Percentiles rank a stretch among this genome's conserved stretches.
These are phyloP conservation scores for Drosophila jambulina DNA, from an alignment of 1,140 invertebrate species.

Conservation along the genomic window DNA sequence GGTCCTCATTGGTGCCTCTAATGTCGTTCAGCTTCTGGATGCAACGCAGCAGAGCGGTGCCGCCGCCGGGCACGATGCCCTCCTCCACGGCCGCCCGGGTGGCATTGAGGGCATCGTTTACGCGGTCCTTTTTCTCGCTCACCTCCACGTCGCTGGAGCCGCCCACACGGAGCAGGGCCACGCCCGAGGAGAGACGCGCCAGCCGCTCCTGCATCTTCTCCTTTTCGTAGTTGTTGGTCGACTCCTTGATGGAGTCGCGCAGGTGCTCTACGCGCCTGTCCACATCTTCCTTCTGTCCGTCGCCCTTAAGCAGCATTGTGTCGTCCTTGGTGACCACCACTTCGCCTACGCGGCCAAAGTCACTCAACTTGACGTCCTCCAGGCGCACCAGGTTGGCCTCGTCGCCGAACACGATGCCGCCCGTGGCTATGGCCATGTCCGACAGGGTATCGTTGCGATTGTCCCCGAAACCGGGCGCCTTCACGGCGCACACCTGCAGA, in stretches of 20 bases:
- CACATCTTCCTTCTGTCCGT: slow-evolving; percentile 94
- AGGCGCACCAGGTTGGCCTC: slow-evolving; percentile 98
- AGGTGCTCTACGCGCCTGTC: slow-evolving; percentile 95
- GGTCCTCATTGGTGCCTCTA: slow-evolving; percentile 92
- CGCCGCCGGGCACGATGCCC: slow-evolving; percentile 99
- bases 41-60: slow-evolving; percentile 96
- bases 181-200: slow-evolving; percentile 96
- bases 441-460: slow-evolving; percentile 98
- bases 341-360: slow-evolving; percentile 97
- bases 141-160: slow-evolving; percentile 99
- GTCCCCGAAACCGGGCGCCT: slow-evolving; percentile 99
- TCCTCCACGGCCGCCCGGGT: slow-evolving; percentile 99
- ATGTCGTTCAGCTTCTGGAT: slow-evolving; percentile 90
- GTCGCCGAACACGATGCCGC: slow-evolving; percentile 99
- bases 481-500: slow-evolving; percentile 98
- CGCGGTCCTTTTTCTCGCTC: slow-evolving; percentile 99
- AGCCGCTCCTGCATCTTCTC: slow-evolving; percentile 98
- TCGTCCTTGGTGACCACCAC: slow-evolving; percentile 99
- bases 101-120: slow-evolving; percentile 99
- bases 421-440: slow-evolving; percentile 99
- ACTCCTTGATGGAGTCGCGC: slow-evolving; percentile 96
- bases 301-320: slow-evolving; percentile 95
- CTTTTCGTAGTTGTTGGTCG: slow-evolving; percentile 99
- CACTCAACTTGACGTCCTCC: slow-evolving; percentile 95
- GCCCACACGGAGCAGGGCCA: slow-evolving; percentile 98